phyloP scores from a whole-genome alignment of 2,797 vertebrate species.

The Pseudochirops cupreus region DNA sequence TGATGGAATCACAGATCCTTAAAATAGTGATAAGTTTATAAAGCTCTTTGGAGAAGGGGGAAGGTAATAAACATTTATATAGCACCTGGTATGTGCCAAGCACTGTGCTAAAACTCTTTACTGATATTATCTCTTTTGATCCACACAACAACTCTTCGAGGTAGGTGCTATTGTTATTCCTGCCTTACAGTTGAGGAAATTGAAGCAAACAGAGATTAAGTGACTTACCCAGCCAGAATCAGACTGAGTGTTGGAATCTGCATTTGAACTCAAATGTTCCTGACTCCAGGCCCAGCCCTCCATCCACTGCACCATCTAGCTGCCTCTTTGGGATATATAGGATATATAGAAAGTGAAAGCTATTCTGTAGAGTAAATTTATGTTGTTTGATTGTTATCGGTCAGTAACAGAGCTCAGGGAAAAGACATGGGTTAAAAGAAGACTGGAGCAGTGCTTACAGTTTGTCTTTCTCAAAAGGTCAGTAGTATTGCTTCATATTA shows the following conservation, averaged over 20 bases:
- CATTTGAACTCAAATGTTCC: background rate
- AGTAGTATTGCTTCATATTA: constrained; percentile 20
- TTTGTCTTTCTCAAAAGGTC: constrained; percentile 54
- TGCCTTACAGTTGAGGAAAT: background rate
- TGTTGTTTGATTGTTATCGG: constrained; percentile 28
- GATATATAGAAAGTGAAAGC: constrained; percentile 20
- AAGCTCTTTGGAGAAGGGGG: constrained; percentile 21
- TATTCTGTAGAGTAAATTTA: constrained; percentile 20
- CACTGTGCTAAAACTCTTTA: background rate
- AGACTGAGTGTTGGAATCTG: background rate
- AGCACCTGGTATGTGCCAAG: background rate
- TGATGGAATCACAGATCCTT: background rate
- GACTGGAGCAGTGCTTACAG: constrained; percentile 34
- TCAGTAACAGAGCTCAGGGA: constrained; percentile 33
- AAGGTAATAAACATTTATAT: background rate
- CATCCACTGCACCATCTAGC: background rate
- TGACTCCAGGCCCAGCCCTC: background rate
- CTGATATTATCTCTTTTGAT: background rate
- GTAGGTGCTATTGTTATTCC: background rate
- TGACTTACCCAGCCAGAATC: background rate
- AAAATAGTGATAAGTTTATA: constrained; percentile 44
- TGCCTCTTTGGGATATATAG: constrained; percentile 35
- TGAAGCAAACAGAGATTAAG: background rate
- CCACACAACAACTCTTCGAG: background rate
- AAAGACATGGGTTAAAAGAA: constrained; percentile 34